Base-by-base conservation (phyloP, 2,113 vertebrate species). In the Neofelis nebulosa region DNA sequence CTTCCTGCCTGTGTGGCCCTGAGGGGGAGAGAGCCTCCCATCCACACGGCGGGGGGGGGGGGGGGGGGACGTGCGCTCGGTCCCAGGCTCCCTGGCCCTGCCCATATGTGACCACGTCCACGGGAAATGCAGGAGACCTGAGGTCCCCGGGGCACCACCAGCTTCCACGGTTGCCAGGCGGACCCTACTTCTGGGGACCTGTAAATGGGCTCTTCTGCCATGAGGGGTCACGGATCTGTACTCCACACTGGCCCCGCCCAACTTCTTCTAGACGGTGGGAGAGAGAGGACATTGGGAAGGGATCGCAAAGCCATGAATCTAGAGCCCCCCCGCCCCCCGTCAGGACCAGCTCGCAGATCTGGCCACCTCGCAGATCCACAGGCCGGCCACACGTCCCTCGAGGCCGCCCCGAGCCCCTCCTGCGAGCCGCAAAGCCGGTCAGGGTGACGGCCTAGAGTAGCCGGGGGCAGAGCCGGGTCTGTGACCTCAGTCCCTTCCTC, bases 381-480 rank as follows among this genome's bases (percentile, higher is more conserved):
- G 57, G 57, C 69, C n/a, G 7, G 9, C 18, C 15, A 4, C 7
- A 18, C 0, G 0, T 4, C 21, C 68, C 45, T 9, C 12, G 0
- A 23, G 45, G 65, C 36, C 23, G 31, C 76, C 92, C 57, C 0
- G 0, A 6, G 71, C 31, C 48, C 93, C 57, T 4, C 45, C 45
- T 45, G 21, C 27, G 29, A 25, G 21, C 41, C 18, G 45, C 50
- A 76, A 45, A 74, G 19, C 2, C 61, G 0, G 38, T 2, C 16
- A 6, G 33, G 0, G 10, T 21, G 65, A 13, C 1, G 4, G 7
- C 5, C 57, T 5, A 14, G 18, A 7, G 41, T 9, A 10, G 50
- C n/a, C 13, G 15, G 65, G 3, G 7, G 7, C 11, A 6, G 73
- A 57, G 41, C 7, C 25, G 6, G 0, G 12, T 9, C 41, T 25